Percentiles rank a stretch among this genome's conserved stretches.
These are phyloP conservation scores for Burhinus bistriatus DNA, from an alignment of 2,113 vertebrate genomes.

Conservation along the genomic window DNA sequence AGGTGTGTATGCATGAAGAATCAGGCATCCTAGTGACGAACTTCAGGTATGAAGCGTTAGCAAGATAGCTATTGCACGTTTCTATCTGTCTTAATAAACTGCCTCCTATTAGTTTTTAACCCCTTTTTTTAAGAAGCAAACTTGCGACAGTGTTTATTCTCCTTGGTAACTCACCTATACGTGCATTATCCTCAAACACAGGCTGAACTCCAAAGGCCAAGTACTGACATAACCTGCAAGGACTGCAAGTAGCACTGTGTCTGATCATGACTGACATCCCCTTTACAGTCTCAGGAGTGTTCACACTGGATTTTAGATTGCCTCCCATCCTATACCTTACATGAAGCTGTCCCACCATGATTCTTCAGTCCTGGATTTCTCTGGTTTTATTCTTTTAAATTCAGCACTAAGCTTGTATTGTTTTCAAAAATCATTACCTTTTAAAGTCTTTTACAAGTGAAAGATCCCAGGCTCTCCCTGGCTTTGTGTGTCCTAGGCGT, in stretches of 20 bases:
- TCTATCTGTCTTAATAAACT: neutral
- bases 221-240: neutral
- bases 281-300: neutral
- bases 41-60: neutral
- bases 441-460: neutral
- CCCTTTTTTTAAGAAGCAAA: neutral
- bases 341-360: neutral
- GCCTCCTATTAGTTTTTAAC: neutral
- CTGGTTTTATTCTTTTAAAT: neutral
- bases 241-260: neutral
- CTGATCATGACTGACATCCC: neutral
- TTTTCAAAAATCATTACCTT: neutral
- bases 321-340: neutral
- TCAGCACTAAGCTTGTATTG: accelerated
- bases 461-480: neutral
- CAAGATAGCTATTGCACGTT: neutral
- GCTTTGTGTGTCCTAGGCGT: neutral
- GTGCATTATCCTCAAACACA: neutral
- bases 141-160: neutral
- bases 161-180: neutral
- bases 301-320: neutral
- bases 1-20: neutral
- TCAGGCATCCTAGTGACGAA: neutral
- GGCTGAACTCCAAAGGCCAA: neutral
- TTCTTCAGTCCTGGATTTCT: neutral